Base-by-base conservation (phyloP, 2,113 vertebrate species). In the Phaethon lepturus region DNA sequence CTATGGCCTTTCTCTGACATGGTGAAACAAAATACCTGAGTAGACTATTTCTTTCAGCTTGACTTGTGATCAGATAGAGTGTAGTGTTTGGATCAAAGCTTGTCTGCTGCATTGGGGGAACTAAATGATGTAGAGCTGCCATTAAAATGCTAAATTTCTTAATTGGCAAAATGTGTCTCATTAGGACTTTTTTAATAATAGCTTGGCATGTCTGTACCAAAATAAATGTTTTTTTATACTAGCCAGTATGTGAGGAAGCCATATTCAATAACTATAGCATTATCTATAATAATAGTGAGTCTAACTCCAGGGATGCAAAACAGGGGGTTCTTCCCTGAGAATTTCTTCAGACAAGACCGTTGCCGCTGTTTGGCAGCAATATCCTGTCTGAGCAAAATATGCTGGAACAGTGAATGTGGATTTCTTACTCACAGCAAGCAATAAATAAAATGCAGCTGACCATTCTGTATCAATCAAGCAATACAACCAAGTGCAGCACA, bases 361-460 rank as follows among this genome's bases (percentile, higher is more conserved):
- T 95, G 71, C 75, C 31, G 25, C 68, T 91, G 67, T 88, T 89
- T 97, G 94, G 83, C 93, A 90, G 64, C 60, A 79, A 35, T 79
- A 63, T 85, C 49, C 53, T 88, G 23, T 73, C 25, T 93, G 85
- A 95, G 38, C 45, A 86, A 88, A 93, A 77, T 69, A 71, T 79
- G 17, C 53, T 28, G 9, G 72, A 91, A 47, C 44, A 56, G 47
- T 84, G 88, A 86, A 60, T 68, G 44, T 40, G 49, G 53, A 78
- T 93, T 95, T 92, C 76, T 87, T 62, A 79, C 42, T 95, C 64
- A 59, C 47, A 26, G 62, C 42, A 67, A 64, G 69, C 62, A 80
- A 33, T 77, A 93, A 93, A 81, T 95, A 76, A 89, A 93, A 93
- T 88, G 66, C 88, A 96, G 83, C 79, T 95, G 93, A 92, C 49